Base-by-base conservation (phyloP, 2,888 invertebrate genomes). In the Thalpophila matura region DNA sequence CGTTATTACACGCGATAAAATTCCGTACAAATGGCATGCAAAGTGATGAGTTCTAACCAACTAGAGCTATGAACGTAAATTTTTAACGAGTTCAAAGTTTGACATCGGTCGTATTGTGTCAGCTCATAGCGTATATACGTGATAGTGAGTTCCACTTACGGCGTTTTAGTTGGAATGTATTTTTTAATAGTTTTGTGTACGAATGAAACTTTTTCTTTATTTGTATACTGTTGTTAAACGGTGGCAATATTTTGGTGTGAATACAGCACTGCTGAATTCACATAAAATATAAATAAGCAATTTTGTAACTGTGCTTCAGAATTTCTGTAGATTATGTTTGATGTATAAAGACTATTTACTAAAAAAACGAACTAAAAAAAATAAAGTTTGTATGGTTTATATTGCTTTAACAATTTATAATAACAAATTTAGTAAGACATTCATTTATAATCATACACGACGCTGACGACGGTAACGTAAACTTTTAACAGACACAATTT, bases 21-120 rank as follows among this genome's bases (percentile, higher is more conserved):
- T 73, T 65, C 56, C 63, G 63, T 64, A 70, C 77, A 69, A 79
- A 77, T 74, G 70, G 67, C 70, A 77, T 66, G 79, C 76, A 80
- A 84, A 82, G 74, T 80, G 83, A 84, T 78, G 81, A 82, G 80
- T 77, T 80, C 59, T 78, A 80, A 82, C 80, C 74, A 79, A 81
- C 78, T 81, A 68, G 56, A 78, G 74, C 75, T 77, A 77, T 78
- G 79, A 74, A 83, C 74, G 77, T 82, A 83, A 85, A 85, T 82
- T 86, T 88, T 87, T 87, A 85, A 88, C 83, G 85, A 89, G 86
- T 87, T 74, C 81, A 81, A 85, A 85, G 81, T 87, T 86, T 86
- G 77, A 84, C 81, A 80, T 82, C 67, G 74, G 59, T 65, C 69
- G 64, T 71, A 63, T 79, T 79, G 76, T 77, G 81, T 60, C 49